These are phyloP conservation scores for Lamellibrachia satsuma DNA, from an alignment of 2,888 invertebrate species.

Conservation along the genomic window DNA sequence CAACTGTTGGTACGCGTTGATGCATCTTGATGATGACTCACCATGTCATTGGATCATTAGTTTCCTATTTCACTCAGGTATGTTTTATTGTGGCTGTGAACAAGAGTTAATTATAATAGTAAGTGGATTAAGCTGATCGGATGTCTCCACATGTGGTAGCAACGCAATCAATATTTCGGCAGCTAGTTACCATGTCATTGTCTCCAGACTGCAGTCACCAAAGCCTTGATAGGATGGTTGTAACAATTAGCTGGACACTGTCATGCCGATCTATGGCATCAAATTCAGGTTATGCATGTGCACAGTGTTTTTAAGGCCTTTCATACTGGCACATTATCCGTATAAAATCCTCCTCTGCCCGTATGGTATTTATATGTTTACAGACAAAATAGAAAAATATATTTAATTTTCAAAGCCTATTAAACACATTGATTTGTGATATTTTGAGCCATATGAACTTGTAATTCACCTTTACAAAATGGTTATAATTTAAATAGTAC, in stretches of 20 bases:
- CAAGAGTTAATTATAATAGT: background rate
- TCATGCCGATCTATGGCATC: too few species aligned
- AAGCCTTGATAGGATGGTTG: background rate
- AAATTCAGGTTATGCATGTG: background rate
- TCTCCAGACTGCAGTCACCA: background rate
- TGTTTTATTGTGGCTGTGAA: constrained; percentile 1
- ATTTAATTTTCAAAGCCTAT: too few species aligned
- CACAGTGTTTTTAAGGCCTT: background rate
- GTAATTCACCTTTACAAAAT: too few species aligned
- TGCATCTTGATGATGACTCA: background rate
- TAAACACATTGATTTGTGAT: too few species aligned
- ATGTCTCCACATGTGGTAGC: background rate
- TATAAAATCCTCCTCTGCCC: too few species aligned
- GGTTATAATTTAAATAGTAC: too few species aligned
- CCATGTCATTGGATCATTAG: background rate
- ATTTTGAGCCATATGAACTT: background rate
- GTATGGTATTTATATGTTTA: background rate
- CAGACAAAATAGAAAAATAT: background rate
- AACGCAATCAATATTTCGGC: background rate
- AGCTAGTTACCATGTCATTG: background rate
- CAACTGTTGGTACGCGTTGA: background rate
- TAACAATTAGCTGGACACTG: background rate
- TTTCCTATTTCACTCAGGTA: background rate
- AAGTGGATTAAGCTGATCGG: background rate
- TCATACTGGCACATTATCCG: too few species aligned